These are phyloP conservation scores for Drosophila ananassae DNA, from an alignment of 1,140 invertebrate species.

Conservation along the genomic window DNA sequence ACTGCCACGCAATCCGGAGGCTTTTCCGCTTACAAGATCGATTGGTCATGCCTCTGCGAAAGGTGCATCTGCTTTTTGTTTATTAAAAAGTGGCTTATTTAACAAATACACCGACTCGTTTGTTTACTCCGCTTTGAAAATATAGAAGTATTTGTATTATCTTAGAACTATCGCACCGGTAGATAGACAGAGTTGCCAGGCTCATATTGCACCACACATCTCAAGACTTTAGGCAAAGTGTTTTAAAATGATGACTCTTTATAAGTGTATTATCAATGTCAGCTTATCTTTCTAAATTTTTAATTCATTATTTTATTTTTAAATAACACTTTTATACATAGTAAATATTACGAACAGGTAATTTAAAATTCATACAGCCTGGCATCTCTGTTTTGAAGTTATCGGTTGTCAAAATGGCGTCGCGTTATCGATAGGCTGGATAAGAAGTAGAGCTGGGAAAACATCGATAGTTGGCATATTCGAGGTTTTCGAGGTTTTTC, in stretches of 20 bases:
- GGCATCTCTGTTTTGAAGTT: neutral
- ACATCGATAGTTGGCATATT: too few relatives aligned
- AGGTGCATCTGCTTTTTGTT: slow-evolving; percentile 4
- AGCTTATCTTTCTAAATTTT: too few relatives aligned
- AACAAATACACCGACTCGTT: neutral
- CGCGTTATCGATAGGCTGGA: slow-evolving; percentile 3
- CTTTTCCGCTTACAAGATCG: neutral
- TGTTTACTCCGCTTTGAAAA: slow-evolving; percentile 1
- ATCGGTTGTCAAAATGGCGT: slow-evolving; percentile 17
- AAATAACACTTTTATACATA: too few relatives aligned
- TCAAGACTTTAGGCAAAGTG: too few relatives aligned
- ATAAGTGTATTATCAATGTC: neutral
- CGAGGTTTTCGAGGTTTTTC: too few relatives aligned
- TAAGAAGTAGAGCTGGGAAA: slow-evolving; percentile 31
- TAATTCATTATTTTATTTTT: too few relatives aligned
- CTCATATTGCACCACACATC: neutral
- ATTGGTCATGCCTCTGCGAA: slow-evolving; percentile 27
- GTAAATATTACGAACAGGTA: neutral
- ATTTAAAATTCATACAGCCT: neutral
- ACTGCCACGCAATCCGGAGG: slow-evolving; percentile 44
- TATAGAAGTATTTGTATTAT: neutral
- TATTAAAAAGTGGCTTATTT: neutral
- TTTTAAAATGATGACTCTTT: too few relatives aligned
- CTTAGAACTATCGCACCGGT: slow-evolving; percentile 4
- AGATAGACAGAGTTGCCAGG: neutral